Base-by-base conservation (phyloP, 2,888 invertebrate species). In the Colletes collaris region DNA sequence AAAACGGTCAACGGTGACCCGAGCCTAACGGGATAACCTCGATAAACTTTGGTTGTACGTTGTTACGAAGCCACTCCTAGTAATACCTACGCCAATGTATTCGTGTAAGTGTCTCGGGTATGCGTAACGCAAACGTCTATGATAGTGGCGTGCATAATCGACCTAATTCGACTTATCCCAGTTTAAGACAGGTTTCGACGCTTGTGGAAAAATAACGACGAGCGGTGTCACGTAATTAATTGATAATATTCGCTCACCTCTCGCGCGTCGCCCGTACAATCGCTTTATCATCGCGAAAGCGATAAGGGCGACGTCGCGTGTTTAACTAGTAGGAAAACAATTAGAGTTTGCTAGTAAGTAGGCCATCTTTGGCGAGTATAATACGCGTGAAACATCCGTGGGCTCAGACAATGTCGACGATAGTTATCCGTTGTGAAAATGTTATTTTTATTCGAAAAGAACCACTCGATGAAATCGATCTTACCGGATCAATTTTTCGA, bases 21-120 rank as follows among this genome's bases (percentile, higher is more conserved):
- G 63, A 79, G 73, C 52, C 83, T 87, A 87, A 87, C 87, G 87
- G 87, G 84, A 86, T 81, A 83, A 74, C 75, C 63, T 77, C 81
- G 84, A 86, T 85, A 84, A 86, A 85, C 82, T 79, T 86, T 81
- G 73, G 73, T 76, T 67, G 71, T 75, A 68, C 55, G 70, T 65
- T 62, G 63, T 46, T 67, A 69, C 40, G 59, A 70, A 64, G 84
- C 86, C 87, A 81, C 87, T 81, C 86, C 87, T 87, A 81, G 79
- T 60, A 27, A 27, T 27, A 27, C 27, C 27, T 27, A 27, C 27
- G 27, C 27, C 27, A 27, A 27, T 27, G 27, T 27, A 27, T 44
- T 44, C 19, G 19, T 13, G 27, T 19, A 16, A 10, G 49, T 71
- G 53, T 58, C 59, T 53, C 58, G 52, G 27, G 10, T 46, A n/a